Conservation (phyloP, 2,797 vertebrate species). For the Rhabdomys pumilio region DNA sequence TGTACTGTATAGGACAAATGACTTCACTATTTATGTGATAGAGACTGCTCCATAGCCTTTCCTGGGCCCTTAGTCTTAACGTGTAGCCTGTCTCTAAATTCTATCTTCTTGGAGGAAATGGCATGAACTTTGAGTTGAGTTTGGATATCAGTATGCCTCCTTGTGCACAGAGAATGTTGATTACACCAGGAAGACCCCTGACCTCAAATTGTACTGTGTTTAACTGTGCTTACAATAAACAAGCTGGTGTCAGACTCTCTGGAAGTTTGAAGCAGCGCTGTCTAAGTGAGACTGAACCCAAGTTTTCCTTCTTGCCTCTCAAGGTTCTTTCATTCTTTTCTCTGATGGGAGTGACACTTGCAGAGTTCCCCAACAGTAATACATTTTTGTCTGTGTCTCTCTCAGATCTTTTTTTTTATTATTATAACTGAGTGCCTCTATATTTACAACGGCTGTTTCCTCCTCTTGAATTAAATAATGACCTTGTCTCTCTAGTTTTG, state of each 20-base stretch:
- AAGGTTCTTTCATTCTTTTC: neutral
- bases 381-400: neutral
- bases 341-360: neutral
- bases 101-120: neutral
- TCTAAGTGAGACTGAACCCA: neutral
- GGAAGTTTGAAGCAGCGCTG: neutral
- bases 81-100: neutral
- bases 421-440: neutral
- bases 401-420: neutral
- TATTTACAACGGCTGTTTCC: neutral
- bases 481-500: neutral
- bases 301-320: neutral
- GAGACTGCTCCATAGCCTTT: neutral
- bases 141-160: neutral
- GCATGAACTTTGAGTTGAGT: neutral
- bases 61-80: neutral
- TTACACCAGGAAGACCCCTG: neutral
- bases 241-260: neutral
- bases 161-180: neutral
- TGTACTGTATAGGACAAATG: neutral
- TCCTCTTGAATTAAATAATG: neutral
- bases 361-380: neutral
- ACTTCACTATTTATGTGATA: neutral
- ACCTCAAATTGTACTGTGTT: neutral
- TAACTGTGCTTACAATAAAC: neutral